These are phyloP conservation scores for Nasonia vitripennis DNA, from an alignment of 1,140 invertebrate species.

Conservation along the genomic window DNA sequence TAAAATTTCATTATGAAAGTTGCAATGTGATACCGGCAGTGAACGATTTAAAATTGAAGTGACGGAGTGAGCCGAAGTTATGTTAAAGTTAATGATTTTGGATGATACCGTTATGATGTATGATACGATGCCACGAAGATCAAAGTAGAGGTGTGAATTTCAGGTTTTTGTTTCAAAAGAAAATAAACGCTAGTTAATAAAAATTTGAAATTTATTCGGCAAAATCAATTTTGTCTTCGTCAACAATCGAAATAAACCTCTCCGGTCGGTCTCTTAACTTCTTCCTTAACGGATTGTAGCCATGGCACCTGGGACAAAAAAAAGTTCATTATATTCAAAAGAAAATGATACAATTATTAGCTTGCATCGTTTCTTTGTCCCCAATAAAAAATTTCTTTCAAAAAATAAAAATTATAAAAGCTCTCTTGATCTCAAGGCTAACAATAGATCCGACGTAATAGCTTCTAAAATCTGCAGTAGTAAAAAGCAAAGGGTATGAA, in stretches of 20 bases:
- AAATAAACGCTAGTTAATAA: background rate
- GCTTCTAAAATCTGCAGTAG: too few species aligned
- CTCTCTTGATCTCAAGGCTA: too few species aligned
- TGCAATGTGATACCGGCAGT: background rate
- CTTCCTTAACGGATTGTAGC: background rate
- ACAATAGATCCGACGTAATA: too few species aligned
- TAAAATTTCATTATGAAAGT: background rate
- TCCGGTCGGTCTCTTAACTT: background rate
- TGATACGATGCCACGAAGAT: too few species aligned
- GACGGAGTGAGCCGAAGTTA: too few species aligned
- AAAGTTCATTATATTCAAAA: background rate
- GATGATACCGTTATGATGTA: too few species aligned
- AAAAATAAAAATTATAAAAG: too few species aligned
- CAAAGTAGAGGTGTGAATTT: too few species aligned
- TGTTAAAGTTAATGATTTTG: too few species aligned
- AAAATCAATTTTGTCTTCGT: background rate
- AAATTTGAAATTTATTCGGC: background rate
- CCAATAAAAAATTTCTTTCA: background rate
- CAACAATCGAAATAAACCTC: background rate
- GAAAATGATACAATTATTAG: background rate
- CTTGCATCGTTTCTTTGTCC: background rate
- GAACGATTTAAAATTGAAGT: too few species aligned
- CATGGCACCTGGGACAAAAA: slow-evolving; percentile 36
- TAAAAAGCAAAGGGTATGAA: background rate
- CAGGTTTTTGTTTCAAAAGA: background rate